Percentiles rank a stretch among this genome's conserved stretches.
phyloP scores from a whole-genome alignment of 2,113 vertebrate species.

The Syngnathoides biaculeatus region DNA sequence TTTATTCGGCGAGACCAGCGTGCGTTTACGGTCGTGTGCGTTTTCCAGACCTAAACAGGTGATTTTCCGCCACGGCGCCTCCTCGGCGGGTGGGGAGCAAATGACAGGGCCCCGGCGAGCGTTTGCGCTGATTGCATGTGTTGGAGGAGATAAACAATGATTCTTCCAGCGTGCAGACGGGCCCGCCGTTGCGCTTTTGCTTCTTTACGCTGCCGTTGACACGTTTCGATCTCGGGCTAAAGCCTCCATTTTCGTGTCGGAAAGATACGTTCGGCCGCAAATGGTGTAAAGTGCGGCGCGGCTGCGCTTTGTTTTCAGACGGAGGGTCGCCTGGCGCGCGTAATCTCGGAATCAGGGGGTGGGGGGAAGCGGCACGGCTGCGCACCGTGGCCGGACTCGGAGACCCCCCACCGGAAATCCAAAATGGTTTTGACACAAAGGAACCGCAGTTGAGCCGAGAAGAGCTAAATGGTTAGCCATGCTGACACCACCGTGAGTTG shows the following conservation, averaged over 20 bases:
- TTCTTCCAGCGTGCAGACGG: constrained; percentile 62
- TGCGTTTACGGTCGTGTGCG: no score
- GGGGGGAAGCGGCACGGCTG: constrained; percentile 43
- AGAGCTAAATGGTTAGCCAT: not conserved
- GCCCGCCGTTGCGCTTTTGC: constrained; percentile 49
- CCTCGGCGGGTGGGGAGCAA: constrained; percentile 66
- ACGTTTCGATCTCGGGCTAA: not conserved
- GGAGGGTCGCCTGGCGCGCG: constrained; percentile 80
- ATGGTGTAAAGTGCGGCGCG: not conserved
- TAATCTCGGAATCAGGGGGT: constrained; percentile 79
- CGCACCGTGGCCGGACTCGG: constrained; percentile 46
- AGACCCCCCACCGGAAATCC: constrained; percentile 54
- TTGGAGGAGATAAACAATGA: constrained; percentile 69
- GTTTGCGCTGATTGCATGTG: constrained; percentile 73
- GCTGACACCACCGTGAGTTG: no score
- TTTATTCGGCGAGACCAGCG: constrained; percentile 44
- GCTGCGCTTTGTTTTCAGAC: constrained; percentile 64
- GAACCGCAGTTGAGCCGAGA: constrained; percentile 29
- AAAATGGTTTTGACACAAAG: constrained; percentile 63
- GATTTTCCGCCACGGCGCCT: constrained; percentile 74
- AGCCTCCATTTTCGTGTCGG: not conserved
- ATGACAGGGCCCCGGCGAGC: constrained; percentile 62
- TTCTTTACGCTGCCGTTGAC: constrained; percentile 35
- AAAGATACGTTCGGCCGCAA: not conserved
- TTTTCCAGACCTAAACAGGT: constrained; percentile 74